Conservation (phyloP, 2,797 vertebrate species). For the Liparis tanakae region DNA sequence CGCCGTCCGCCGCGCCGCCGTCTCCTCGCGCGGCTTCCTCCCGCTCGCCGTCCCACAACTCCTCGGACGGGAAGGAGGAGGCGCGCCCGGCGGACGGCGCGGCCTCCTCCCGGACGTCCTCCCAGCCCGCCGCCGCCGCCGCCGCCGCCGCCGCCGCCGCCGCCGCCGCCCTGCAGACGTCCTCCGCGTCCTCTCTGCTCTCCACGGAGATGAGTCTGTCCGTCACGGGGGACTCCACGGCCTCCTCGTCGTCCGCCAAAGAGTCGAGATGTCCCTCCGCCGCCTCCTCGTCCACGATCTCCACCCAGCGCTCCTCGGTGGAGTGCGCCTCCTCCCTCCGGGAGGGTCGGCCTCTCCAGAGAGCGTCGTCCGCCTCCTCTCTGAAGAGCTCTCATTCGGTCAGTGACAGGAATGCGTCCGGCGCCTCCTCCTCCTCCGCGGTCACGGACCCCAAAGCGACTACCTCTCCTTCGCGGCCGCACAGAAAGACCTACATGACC, state of each 20-base stretch:
- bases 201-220: conserved; percentile 63
- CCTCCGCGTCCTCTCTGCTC: conserved; percentile 67
- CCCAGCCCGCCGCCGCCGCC: conserved; percentile 37
- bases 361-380: conserved; percentile 60
- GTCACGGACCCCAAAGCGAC: conserved; percentile 43
- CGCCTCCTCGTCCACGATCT: conserved; percentile 44
- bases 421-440: conserved; percentile 22
- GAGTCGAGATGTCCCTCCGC: conserved; percentile 59
- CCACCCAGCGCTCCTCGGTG: conserved; percentile 39
- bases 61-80: conserved; percentile 74
- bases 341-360: conserved; percentile 51
- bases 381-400: conserved; percentile 59
- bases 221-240: conserved; percentile 54
- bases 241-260: conserved; percentile 61
- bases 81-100: conserved; percentile 15
- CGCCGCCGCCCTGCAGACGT: conserved; percentile 43
- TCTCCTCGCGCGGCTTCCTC: conserved; percentile 85
- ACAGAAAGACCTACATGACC: conserved; percentile 79
- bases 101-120: conserved; percentile 50
- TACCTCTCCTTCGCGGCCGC: conserved; percentile 79
- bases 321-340: conserved; percentile 38
- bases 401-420: conserved; percentile 33
- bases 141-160: conserved; percentile 13
- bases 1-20: conserved; percentile 81
- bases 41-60: conserved; percentile 73